phyloP scores from a whole-genome alignment of 2,797 vertebrate genomes.

The Rhinophrynus dorsalis region DNA sequence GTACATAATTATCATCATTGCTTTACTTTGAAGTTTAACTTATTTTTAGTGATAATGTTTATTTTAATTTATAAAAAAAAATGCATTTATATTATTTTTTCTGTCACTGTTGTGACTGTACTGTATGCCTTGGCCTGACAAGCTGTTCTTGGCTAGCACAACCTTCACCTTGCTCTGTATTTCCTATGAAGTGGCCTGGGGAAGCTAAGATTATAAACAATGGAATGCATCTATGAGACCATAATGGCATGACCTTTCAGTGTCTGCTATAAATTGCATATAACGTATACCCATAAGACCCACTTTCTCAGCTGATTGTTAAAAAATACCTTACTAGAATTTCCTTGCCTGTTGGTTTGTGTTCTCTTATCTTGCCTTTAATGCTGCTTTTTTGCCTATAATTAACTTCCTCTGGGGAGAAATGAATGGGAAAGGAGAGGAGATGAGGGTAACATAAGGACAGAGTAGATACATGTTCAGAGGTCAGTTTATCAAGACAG shows the following conservation, averaged over 20 bases:
- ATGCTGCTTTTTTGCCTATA: slow-evolving; percentile 29
- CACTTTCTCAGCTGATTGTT: slow-evolving; percentile 44
- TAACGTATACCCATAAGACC: slow-evolving; percentile 37
- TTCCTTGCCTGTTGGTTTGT: slow-evolving; percentile 25
- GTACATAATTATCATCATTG: too few relatives aligned
- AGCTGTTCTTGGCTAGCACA: slow-evolving; percentile 53
- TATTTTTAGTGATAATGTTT: too few relatives aligned
- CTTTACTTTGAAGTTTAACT: too few relatives aligned
- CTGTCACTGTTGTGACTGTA: slow-evolving; percentile 6
- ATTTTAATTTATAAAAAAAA: too few relatives aligned
- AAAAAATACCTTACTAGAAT: slow-evolving; percentile 24
- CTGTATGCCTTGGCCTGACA: slow-evolving; percentile 32
- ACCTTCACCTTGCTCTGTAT: slow-evolving; percentile 61
- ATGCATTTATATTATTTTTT: too few relatives aligned
- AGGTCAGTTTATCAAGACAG: slow-evolving; percentile 38
- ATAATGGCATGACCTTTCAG: slow-evolving; percentile 48
- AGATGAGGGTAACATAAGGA: slow-evolving; percentile 34
- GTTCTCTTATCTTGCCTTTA: slow-evolving; percentile 13
- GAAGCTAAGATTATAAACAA: slow-evolving; percentile 63
- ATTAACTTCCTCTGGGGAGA: slow-evolving; percentile 34
- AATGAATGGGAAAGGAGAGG: slow-evolving; percentile 4
- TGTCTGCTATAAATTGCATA: slow-evolving; percentile 47
- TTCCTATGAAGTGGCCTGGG: slow-evolving; percentile 67
- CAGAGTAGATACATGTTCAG: not conserved
- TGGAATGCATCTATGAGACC: slow-evolving; percentile 52